Evolutionary conservation across 2,113 vertebrate genomes (phyloP).

Genomic region (Probosciger aterrimus): DNA sequence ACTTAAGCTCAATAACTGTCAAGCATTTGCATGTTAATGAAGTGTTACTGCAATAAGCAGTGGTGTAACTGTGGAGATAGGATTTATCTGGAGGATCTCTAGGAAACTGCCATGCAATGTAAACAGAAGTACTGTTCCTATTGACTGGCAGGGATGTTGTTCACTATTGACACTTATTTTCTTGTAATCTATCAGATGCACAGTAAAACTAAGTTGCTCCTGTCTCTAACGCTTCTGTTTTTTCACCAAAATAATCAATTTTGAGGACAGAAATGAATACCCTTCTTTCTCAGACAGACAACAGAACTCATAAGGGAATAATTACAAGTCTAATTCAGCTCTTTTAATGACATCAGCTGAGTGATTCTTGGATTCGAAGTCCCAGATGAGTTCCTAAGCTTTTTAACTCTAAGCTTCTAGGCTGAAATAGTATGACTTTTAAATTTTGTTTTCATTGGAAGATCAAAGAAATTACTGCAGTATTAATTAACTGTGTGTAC

Average conservation of each 20-base stretch:
- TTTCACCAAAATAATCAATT: slow-evolving; percentile 10
- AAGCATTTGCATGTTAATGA: slow-evolving; percentile 48
- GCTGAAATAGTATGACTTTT: slow-evolving; percentile 38
- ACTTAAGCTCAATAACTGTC: not conserved
- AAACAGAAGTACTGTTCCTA: not conserved
- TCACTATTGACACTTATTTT: not conserved
- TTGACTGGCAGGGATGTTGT: not conserved
- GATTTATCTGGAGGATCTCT: not conserved
- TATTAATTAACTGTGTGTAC: slow-evolving; percentile 29
- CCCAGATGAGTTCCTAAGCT: slow-evolving; percentile 48
- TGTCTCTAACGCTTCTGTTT: not conserved
- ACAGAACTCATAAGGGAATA: slow-evolving; percentile 54
- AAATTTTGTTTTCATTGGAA: slow-evolving; percentile 46
- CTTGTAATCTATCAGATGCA: not conserved
- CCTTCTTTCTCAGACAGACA: slow-evolving; percentile 16
- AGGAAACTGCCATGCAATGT: not conserved
- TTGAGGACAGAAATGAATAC: slow-evolving; percentile 49
- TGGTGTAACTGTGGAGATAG: not conserved
- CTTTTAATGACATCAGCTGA: slow-evolving; percentile 65
- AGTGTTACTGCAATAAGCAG: not conserved
- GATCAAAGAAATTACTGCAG: slow-evolving; percentile 21
- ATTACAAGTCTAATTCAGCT: slow-evolving; percentile 63
- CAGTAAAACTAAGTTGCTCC: not conserved
- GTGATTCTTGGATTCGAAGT: slow-evolving; percentile 31
- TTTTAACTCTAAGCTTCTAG: slow-evolving; percentile 54